Percentiles rank a stretch among this genome's conserved stretches.
Evolutionary conservation across 2,888 invertebrate species (phyloP).

Genomic region (Drymonia ruficornis): DNA sequence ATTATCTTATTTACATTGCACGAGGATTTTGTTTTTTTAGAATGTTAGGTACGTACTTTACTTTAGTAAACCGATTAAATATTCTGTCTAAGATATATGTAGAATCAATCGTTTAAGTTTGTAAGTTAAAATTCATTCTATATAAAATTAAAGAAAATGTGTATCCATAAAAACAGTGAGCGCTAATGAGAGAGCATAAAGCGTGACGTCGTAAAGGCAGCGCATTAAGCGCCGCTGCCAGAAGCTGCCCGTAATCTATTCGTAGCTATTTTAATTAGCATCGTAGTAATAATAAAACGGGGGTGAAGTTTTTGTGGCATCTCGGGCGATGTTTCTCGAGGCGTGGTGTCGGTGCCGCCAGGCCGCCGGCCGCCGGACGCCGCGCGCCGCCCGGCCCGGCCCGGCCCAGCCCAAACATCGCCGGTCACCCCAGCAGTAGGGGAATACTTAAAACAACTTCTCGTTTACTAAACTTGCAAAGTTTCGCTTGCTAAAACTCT

Average conservation of each 20-base stretch:
- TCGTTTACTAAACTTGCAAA: conserved; percentile 61
- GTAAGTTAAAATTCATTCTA: too few relatives aligned
- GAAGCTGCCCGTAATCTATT: conserved; percentile 81
- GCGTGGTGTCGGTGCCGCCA: conserved; percentile 52
- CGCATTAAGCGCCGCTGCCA: conserved; percentile 79
- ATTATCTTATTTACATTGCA: too few relatives aligned
- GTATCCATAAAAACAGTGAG: conserved; percentile 70
- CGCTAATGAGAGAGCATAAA: conserved; percentile 81
- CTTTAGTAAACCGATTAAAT: too few relatives aligned
- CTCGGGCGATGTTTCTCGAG: conserved; percentile 64
- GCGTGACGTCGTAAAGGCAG: conserved; percentile 81
- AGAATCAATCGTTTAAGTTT: neutral
- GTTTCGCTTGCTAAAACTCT: conserved; percentile 56
- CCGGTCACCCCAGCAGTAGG: conserved; percentile 48
- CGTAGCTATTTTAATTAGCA: conserved; percentile 83
- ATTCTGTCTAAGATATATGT: neutral
- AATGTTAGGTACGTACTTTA: too few relatives aligned
- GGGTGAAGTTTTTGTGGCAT: conserved; percentile 79
- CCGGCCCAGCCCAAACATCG: conserved; percentile 31
- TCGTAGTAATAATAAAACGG: conserved; percentile 77
- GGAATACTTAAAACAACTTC: conserved; percentile 74
- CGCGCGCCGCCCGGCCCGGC: conserved; percentile 25
- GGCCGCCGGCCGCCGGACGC: conserved; percentile 39
- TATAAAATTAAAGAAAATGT: conserved; percentile 51
- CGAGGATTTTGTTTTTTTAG: too few relatives aligned